Base-by-base conservation (phyloP, 1,140 invertebrate species). In the Bemisia tabaci region DNA sequence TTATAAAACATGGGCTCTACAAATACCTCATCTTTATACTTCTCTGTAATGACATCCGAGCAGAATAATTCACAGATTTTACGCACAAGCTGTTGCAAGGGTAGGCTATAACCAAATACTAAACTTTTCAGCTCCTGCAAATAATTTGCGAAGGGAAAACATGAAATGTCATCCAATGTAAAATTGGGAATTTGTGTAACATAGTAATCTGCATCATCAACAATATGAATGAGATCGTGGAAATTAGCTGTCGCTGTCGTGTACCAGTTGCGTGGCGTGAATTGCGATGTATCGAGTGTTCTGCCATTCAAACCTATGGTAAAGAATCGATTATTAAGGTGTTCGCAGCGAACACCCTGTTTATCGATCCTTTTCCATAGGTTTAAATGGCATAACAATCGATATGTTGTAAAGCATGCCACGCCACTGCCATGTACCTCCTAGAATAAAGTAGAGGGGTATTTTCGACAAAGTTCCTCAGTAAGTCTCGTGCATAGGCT, bases 71-170 rank as follows among this genome's bases (percentile, higher is more conserved):
- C 25, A 24, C 11, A 22, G 12, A 72, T 25, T 69, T 74, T 68
- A 17, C 72, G 71, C n/a, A 39, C 64, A 48, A 75, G 69, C 68
- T 75, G 72, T 65, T 75, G 69, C n/a, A 75, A 62, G 11, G 71
- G 71, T 67, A 69, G 67, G 26, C 71, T 26, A 22, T 68, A 63
- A 62, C 70, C 71, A 62, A 72, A 33, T 12, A 73, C 48, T 9
- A 71, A 25, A 64, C 66, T 66, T 72, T 78, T 78, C 9, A 77
- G 68, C 33, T 64, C 65, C 27, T 72, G 64, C 65, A 80, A 68
- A 69, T 72, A 74, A 70, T 76, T 79, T 76, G 80, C 78, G 75
- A 77, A 79, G n/a, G 70, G 67, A 72, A 80, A 81, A 9, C 77
- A 72, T 48, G 63, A 64, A 64, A 64, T 64, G 24, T 22, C n/a